Base-by-base conservation (phyloP, 2,888 invertebrate species). In the Pollenia angustigena region DNA sequence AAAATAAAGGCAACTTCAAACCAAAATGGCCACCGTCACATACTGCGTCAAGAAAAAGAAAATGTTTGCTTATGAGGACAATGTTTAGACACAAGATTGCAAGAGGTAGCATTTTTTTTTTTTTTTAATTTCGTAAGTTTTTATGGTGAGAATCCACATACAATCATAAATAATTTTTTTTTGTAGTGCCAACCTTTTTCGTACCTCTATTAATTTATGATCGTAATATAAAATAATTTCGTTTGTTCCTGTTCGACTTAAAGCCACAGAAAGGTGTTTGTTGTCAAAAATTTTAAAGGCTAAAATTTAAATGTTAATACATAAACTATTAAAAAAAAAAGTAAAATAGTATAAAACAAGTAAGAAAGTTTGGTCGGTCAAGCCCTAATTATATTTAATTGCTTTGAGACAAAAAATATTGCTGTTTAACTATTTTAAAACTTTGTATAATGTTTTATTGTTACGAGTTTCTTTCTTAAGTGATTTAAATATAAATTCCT, bases 221-320 rank as follows among this genome's bases (percentile, higher is more conserved):
- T 90, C 90, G 91, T 91, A 92, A 92, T 92, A 91, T 91, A 91
- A 92, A 92, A 91, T 92, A 92, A 92, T 92, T 91, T 91, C 90
- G 80, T 80, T 66, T 74, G 85, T 75, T 79, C 64, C 66, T 83
- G 81, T 85, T 79, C 64, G 48, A 79, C 79, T 66, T 7, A 16
- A 48, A 16, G 50, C 11, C 44, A n/a, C 2, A 7, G 8, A 4
- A 52, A 52, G 42, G 12, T 7, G 48, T 78, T 12, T 42, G 42
- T 23, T 64, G 50, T 75, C 71, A 56, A 78, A 42, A 66, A 62
- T 76, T 71, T 82, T 68, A 60, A 23, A 40, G 72, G 46, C 54
- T 56, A 14, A 10, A 74, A 68, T 75, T 74, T 44, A 58, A 23
- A 58, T 66, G 42, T 50, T 64, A 54, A 66, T 76, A 16, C 1